Evolutionary conservation across 1,140 invertebrate genomes (phyloP).

Genomic region (Caenorhabditis remanei): DNA sequence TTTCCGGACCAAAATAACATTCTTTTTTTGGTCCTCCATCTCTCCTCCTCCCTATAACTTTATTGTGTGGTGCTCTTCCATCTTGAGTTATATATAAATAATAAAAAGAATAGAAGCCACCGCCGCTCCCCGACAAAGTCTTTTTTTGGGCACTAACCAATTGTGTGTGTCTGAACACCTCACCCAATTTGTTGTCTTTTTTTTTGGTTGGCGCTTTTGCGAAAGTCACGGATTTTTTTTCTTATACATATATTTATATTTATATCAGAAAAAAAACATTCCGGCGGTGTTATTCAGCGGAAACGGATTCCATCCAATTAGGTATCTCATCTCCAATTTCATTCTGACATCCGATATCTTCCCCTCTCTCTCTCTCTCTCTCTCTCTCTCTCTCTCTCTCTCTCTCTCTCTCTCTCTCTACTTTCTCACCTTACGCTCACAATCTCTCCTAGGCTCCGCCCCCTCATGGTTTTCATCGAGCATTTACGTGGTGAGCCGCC

Average conservation of each 20-base stretch:
- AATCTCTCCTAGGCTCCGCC: constrained; percentile 21
- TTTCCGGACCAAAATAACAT: constrained; percentile 5
- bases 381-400: no score
- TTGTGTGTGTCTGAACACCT: constrained; percentile 48
- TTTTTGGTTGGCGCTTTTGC: background rate
- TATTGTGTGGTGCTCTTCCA: constrained; percentile 19
- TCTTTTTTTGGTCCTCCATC: background rate
- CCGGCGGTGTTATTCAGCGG: no score
- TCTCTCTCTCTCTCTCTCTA: background rate
- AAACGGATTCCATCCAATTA: constrained; percentile 9
- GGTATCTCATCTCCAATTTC: background rate
- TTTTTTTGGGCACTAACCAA: constrained; percentile 25
- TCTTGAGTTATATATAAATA: constrained; percentile 51
- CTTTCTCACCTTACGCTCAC: constrained; percentile 1
- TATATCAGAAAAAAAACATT: no score
- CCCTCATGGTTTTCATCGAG: constrained; percentile 40
- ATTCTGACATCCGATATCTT: constrained; percentile 9
- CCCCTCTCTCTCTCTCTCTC: background rate
- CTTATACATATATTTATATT: background rate
- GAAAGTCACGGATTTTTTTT: background rate
- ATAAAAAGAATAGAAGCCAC: constrained; percentile 16
- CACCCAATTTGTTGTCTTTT: constrained; percentile 6
- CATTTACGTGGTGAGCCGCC: constrained; percentile 39
- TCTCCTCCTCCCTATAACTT: background rate
- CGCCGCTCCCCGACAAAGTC: no score